A percentile compares a stretch with the other conserved stretches of the same genome.
Evolutionary conservation across 1,140 invertebrate species (phyloP).

Genomic region (Drosophila neocordata): DNA sequence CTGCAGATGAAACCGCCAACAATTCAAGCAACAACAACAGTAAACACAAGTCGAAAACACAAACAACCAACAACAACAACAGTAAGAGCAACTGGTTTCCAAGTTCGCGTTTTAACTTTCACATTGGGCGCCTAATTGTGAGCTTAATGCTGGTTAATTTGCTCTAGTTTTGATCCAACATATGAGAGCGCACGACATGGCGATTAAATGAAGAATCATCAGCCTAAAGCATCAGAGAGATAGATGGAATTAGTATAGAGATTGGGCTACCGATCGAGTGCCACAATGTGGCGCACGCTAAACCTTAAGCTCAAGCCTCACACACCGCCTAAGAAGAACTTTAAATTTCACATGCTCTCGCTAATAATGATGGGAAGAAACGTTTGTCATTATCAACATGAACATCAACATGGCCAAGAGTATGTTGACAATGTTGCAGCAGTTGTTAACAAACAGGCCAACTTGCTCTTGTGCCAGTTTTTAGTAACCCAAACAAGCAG

Average conservation of each 20-base stretch:
- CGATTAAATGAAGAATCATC: neutral
- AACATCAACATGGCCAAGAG: neutral
- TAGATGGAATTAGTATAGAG: too few species aligned
- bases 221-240: neutral
- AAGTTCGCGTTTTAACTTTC: constrained; percentile 71
- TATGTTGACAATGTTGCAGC: neutral
- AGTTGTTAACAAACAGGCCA: too few species aligned
- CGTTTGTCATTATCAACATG: neutral
- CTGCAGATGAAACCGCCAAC: constrained; percentile 57
- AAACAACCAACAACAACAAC: neutral
- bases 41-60: constrained; percentile 28
- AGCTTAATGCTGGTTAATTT: constrained; percentile 77
- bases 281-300: neutral
- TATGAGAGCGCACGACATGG: neutral
- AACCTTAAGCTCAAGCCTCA: neutral
- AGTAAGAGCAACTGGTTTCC: constrained; percentile 53
- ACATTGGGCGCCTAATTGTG: constrained; percentile 79
- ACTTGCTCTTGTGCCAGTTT: neutral
- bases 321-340: neutral
- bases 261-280: neutral
- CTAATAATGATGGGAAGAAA: constrained; percentile 7
- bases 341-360: constrained; percentile 1
- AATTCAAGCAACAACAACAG: neutral
- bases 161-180: constrained; percentile 67
- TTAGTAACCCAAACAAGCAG: neutral